Percentiles rank a stretch among this genome's conserved stretches.
These are phyloP conservation scores for Mormoops blainvillei DNA, from an alignment of 2,113 vertebrate species.

Conservation along the genomic window DNA sequence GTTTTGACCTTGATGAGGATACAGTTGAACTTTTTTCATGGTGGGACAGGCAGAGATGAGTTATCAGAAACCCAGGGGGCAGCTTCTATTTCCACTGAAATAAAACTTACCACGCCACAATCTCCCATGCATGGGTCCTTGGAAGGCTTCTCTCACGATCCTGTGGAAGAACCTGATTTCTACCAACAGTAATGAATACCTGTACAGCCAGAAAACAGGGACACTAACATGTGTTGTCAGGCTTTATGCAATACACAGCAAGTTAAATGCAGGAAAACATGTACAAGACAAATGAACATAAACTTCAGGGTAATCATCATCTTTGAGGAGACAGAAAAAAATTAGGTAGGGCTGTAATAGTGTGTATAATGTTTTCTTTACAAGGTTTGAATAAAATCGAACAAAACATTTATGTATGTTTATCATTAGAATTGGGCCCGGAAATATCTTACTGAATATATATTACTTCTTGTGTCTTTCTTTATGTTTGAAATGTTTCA, in stretches of 20 bases:
- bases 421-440: neutral
- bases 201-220: neutral
- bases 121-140: too few relatives aligned
- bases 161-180: too few relatives aligned
- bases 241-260: neutral
- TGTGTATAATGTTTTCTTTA: neutral
- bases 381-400: neutral
- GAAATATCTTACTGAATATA: neutral
- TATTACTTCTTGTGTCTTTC: neutral
- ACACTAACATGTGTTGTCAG: neutral
- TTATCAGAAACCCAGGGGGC: too few relatives aligned
- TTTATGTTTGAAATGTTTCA: neutral
- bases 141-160: too few relatives aligned
- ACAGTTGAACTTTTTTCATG: too few relatives aligned
- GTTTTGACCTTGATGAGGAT: too few relatives aligned
- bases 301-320: neutral
- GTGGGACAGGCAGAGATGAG: too few relatives aligned
- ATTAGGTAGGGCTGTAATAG: neutral
- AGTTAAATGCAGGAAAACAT: neutral
- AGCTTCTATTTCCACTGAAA: too few relatives aligned
- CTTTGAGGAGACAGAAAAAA: neutral
- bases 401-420: neutral
- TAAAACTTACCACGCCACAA: too few relatives aligned
- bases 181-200: too few relatives aligned
- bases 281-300: neutral